Evolutionary conservation across 2,113 vertebrate species (phyloP).

Genomic region (Corythaixoides concolor): DNA sequence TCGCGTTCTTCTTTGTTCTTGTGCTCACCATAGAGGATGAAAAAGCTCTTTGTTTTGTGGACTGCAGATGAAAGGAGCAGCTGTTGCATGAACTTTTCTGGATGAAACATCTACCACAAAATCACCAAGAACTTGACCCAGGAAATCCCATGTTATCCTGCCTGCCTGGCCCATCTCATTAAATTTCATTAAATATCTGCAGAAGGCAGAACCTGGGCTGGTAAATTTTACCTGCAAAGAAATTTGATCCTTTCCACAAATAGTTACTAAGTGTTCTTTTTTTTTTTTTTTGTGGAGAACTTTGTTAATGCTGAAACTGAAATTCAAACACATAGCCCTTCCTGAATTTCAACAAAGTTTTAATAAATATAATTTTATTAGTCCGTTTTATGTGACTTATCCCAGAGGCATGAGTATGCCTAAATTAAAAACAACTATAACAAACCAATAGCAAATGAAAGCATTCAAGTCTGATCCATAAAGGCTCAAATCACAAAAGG

Average conservation of each 20-base stretch:
- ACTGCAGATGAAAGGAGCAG: background rate
- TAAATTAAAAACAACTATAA: background rate
- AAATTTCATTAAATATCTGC: background rate
- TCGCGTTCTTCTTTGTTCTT: background rate
- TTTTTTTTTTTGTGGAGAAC: background rate
- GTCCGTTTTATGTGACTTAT: background rate
- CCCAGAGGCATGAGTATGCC: background rate
- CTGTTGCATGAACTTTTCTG: background rate
- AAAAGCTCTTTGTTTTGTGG: background rate
- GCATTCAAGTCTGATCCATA: background rate
- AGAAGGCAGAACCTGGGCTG: background rate
- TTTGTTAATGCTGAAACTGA: background rate
- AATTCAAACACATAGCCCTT: background rate
- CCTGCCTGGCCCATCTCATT: too few relatives aligned
- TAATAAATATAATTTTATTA: background rate
- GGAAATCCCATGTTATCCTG: background rate
- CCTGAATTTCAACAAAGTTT: background rate
- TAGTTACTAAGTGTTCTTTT: background rate
- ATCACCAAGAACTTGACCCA: background rate
- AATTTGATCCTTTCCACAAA: background rate
- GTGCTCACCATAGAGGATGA: rapidly evolving
- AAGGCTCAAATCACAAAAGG: background rate
- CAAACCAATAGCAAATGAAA: background rate
- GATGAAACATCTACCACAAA: background rate
- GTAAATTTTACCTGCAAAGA: background rate